Base-by-base conservation (phyloP, 1,140 invertebrate genomes). In the Trachelipus rathkii region DNA sequence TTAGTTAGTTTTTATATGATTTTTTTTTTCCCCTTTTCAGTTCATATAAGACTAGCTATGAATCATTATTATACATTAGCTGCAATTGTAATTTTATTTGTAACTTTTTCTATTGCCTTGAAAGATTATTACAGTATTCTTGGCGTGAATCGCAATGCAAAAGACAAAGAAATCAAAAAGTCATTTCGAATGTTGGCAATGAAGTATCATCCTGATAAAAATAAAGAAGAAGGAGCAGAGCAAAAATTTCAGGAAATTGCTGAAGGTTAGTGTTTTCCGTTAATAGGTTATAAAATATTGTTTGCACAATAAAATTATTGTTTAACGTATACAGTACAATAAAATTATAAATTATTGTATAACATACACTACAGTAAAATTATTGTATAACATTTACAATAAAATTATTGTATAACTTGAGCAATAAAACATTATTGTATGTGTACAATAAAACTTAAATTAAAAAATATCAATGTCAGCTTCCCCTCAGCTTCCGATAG, bases 51-150 rank as follows among this genome's bases (percentile, higher is more conserved):
- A 60, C 2, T 60, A 15, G 11, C 19, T 60, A 60, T 15, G 50
- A 33, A 33, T 33, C 33, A 33, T 3, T 33, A 19, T 60, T 60
- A 60, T 19, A 60, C 19, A 19, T 15, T 60, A 15, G 50, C 19
- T 15, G 2, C 8, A 19, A 15, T 60, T 60, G 11, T 60, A 8
- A 15, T 60, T 19, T 19, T 60, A 15, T 60, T 13, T 60, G 19
- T 60, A 60, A 19, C 19, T 60, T 0, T 60, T 19, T 60, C 50
- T 60, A 13, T 60, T 60, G 11, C 11, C 50, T 60, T 60, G 50
- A 13, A 60, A 60, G 50, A 60, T 19, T 60, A 60, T 60, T 60
- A 60, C 50, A 60, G 50, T 60, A 60, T 60, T 8, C 50, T 60
- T 60, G 50, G 50, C 8, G 50, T 60, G 11, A 60, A 60, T 13